Conservation (phyloP, 2,113 vertebrate genomes). For the Hemiscyllium ocellatum region DNA sequence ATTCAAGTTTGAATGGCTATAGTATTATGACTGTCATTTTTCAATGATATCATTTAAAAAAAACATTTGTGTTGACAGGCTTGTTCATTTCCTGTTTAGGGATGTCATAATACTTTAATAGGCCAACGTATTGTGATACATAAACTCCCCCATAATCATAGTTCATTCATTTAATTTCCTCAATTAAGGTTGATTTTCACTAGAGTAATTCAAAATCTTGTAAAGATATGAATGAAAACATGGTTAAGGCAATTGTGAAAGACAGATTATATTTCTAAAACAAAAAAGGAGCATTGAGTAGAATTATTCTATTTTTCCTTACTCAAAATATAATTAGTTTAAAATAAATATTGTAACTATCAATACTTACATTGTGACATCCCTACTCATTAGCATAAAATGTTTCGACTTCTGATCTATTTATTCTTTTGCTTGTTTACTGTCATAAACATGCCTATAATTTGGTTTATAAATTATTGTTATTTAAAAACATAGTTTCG, state of each 20-base stretch:
- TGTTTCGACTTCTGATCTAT: constrained; percentile 48
- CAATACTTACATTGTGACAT: constrained; percentile 41
- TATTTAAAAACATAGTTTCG: constrained; percentile 73
- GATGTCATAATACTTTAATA: constrained; percentile 31
- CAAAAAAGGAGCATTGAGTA: background rate
- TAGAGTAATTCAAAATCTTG: background rate
- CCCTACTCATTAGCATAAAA: constrained; percentile 45
- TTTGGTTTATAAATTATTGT: constrained; percentile 61
- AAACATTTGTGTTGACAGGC: constrained; percentile 18
- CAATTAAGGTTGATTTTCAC: background rate
- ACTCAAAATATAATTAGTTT: constrained; percentile 45
- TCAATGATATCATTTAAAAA: background rate
- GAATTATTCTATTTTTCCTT: constrained; percentile 49
- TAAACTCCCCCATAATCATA: background rate
- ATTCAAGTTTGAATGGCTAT: constrained; percentile 19
- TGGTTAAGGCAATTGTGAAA: background rate
- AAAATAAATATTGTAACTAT: constrained; percentile 49
- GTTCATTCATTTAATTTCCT: background rate
- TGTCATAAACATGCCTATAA: constrained; percentile 49
- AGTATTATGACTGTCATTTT: constrained; percentile 19
- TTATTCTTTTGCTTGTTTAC: constrained; percentile 46
- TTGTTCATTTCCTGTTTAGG: constrained; percentile 36
- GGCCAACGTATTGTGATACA: background rate
- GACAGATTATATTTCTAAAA: background rate
- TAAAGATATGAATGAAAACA: background rate